A percentile compares a stretch with the other conserved stretches of the same genome.
These are phyloP conservation scores for Trachelipus rathkii DNA, from an alignment of 1,140 invertebrate genomes.

Conservation along the genomic window DNA sequence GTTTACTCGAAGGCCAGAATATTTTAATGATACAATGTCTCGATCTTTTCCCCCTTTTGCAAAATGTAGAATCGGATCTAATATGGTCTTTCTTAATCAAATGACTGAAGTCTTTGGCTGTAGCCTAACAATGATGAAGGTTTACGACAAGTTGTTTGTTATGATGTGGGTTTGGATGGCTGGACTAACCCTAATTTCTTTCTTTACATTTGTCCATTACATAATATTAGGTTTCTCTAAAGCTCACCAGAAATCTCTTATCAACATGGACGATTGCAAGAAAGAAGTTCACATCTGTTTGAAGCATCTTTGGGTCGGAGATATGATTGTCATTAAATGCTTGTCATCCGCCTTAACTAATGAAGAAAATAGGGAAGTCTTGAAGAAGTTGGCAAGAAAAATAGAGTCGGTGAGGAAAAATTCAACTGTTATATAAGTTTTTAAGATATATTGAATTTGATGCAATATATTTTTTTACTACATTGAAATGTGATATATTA, in stretches of 20 bases:
- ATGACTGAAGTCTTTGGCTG: neutral
- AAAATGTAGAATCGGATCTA: neutral
- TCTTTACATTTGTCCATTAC: neutral
- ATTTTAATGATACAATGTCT: neutral
- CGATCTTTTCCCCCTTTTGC: neutral
- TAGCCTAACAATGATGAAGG: neutral
- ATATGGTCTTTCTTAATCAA: neutral
- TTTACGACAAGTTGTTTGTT: neutral
- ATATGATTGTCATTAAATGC: neutral
- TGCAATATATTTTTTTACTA: too few species aligned
- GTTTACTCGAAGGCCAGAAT: neutral
- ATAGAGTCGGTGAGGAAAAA: neutral
- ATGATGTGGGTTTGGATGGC: neutral
- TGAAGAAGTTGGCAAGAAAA: neutral
- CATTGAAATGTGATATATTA: too few species aligned
- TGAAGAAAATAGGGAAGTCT: neutral
- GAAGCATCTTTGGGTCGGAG: neutral
- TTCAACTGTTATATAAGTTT: too few species aligned
- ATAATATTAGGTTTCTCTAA: neutral
- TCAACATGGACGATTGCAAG: neutral
- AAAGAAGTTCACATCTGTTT: neutral
- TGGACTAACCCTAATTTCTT: neutral
- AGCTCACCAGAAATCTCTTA: neutral
- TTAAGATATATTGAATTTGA: too few species aligned
- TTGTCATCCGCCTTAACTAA: neutral